Evolutionary conservation across 1,140 invertebrate genomes (phyloP).

Genomic region (Pseudobourletiella spinata): DNA sequence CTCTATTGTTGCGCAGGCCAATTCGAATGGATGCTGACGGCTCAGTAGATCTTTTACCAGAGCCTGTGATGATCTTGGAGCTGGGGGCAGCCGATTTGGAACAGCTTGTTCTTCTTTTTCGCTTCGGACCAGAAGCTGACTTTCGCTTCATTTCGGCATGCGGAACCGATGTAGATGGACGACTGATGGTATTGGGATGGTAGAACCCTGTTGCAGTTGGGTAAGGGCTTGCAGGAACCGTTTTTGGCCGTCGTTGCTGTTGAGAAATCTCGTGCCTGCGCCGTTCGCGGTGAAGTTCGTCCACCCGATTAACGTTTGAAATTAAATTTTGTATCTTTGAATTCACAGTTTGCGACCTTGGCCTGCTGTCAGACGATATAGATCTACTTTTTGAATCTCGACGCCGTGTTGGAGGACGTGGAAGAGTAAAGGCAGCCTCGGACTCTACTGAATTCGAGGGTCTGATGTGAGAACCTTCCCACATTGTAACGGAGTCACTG

Average conservation of each 20-base stretch:
- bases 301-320: background rate
- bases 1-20: too few relatives aligned
- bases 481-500: background rate
- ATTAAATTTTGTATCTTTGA: constrained; percentile 2
- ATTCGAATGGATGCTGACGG: too few relatives aligned
- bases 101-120: background rate
- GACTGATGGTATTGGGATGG: background rate
- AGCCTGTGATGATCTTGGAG: background rate
- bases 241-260: background rate
- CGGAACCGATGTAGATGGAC: background rate
- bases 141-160: background rate
- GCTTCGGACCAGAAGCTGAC: background rate
- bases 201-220: background rate
- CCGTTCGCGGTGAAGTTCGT: background rate
- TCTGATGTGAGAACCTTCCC: background rate
- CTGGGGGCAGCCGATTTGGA: too few relatives aligned
- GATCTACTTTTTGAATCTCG: background rate
- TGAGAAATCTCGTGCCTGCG: background rate
- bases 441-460: background rate
- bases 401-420: background rate
- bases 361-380: background rate
- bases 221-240: background rate
- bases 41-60: too few relatives aligned
- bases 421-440: background rate
- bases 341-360: background rate